These are phyloP conservation scores for Tetrapedia diversipes DNA, from an alignment of 2,888 invertebrate genomes.

Conservation along the genomic window DNA sequence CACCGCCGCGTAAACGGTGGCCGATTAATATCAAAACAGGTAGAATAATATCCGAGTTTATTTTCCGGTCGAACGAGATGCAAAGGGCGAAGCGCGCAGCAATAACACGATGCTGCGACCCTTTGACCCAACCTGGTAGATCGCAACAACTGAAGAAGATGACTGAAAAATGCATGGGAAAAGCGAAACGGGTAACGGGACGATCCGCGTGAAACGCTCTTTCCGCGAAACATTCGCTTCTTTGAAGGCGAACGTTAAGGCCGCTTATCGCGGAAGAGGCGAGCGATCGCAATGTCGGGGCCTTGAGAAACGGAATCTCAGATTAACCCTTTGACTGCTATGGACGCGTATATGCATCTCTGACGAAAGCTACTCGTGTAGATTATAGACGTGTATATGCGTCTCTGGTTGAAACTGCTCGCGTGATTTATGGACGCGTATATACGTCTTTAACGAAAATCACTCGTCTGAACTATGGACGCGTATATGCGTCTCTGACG, in stretches of 20 bases:
- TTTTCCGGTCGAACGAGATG: constrained; percentile 23
- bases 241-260: no score
- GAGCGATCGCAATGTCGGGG: constrained; percentile 26
- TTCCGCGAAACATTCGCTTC: constrained; percentile 13
- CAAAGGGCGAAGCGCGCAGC: constrained; percentile 11
- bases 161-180: constrained; percentile 35
- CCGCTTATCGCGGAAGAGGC: no score
- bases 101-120: constrained; percentile 39
- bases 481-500: no score
- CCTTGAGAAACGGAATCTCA: constrained; percentile 24
- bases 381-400: no score
- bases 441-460: no score
- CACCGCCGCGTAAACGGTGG: neutral
- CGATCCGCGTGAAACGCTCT: constrained; percentile 26
- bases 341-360: no score
- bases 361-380: no score
- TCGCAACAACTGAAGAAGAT: constrained; percentile 5
- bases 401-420: no score
- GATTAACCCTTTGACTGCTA: no score
- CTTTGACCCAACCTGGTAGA: constrained; percentile 15
- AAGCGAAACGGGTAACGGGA: neutral
- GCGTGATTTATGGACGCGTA: no score
- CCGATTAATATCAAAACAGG: constrained; percentile 24
- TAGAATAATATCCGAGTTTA: constrained; percentile 32
- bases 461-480: no score